Percentiles rank a stretch among this genome's conserved stretches.
Evolutionary conservation across 1,140 invertebrate species (phyloP).

Genomic region (Pseudomyrmex gracilis): DNA sequence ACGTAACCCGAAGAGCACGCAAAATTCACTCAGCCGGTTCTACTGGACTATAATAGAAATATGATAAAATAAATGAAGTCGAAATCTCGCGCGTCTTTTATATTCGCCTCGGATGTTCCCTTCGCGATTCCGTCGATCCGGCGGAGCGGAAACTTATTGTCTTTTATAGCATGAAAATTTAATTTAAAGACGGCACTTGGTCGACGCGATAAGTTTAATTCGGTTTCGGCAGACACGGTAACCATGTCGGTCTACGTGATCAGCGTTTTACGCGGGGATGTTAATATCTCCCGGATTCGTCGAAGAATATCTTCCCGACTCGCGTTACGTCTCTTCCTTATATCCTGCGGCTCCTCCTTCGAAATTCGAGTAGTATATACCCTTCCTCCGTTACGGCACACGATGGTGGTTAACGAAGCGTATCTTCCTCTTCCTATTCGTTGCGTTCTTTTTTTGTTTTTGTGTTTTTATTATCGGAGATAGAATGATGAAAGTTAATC

Average conservation of each 20-base stretch:
- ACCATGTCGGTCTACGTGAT: conserved; percentile 26
- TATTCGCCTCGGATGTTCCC: background rate
- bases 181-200: conserved; percentile 28
- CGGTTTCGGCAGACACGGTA: background rate
- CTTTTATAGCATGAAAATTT: conserved; percentile 27
- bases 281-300: conserved; percentile 13
- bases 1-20: background rate
- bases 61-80: conserved; percentile 42
- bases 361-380: background rate
- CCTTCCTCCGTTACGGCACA: background rate
- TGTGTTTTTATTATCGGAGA: conserved; percentile 3
- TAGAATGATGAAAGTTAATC: background rate
- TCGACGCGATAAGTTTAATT: conserved; percentile 18
- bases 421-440: background rate
- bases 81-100: conserved; percentile 6
- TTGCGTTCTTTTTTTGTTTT: background rate
- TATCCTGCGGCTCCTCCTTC: background rate
- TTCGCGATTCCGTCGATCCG: background rate
- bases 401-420: conserved; percentile 20
- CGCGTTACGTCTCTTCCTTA: background rate
- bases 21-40: no score
- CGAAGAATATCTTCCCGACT: conserved; percentile 17
- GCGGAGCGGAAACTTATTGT: conserved; percentile 7
- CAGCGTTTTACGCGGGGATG: conserved; percentile 35
- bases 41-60: conserved; percentile 15